These are phyloP conservation scores for Platichthys flesus DNA, from an alignment of 2,113 vertebrate genomes.

Conservation along the genomic window DNA sequence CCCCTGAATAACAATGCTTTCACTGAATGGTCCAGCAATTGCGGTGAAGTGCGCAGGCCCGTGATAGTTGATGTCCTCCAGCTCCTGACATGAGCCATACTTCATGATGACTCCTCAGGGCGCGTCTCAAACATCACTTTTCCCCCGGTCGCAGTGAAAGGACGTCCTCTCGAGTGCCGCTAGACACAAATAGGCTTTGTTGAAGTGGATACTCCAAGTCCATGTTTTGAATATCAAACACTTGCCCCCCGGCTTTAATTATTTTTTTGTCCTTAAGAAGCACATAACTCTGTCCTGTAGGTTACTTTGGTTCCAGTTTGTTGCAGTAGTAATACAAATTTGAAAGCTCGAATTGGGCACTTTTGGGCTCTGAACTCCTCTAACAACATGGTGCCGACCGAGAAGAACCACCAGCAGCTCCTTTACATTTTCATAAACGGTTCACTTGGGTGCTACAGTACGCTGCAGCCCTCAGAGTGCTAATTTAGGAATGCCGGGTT, in stretches of 20 bases:
- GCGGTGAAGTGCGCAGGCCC: neutral
- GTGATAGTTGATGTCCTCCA: neutral
- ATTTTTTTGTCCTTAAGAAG: neutral
- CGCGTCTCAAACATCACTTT: constrained; percentile 27
- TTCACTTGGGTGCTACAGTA: constrained; percentile 14
- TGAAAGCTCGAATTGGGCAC: constrained; percentile 26
- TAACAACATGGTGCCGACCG: constrained; percentile 3
- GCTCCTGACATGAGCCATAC: constrained; percentile 12
- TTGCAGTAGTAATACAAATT: constrained; percentile 6
- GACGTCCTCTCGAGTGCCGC: constrained; percentile 18
- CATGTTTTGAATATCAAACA: constrained; percentile 24
- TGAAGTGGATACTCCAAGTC: constrained; percentile 41
- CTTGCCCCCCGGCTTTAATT: constrained; percentile 4
- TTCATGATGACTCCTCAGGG: constrained; percentile 13
- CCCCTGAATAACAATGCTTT: neutral
- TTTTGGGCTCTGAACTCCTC: constrained; percentile 26
- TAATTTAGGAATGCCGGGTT: constrained; percentile 48
- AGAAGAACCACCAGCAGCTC: constrained; percentile 25
- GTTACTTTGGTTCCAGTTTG: neutral
- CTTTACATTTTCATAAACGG: constrained; percentile 39
- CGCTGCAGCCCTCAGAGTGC: constrained; percentile 22
- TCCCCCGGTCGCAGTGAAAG: neutral
- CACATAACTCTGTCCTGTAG: neutral
- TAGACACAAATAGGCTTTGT: constrained; percentile 19
- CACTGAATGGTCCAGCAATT: neutral